Conservation (phyloP, 2,888 invertebrate genomes). For the Pachliopta kotzebuea region DNA sequence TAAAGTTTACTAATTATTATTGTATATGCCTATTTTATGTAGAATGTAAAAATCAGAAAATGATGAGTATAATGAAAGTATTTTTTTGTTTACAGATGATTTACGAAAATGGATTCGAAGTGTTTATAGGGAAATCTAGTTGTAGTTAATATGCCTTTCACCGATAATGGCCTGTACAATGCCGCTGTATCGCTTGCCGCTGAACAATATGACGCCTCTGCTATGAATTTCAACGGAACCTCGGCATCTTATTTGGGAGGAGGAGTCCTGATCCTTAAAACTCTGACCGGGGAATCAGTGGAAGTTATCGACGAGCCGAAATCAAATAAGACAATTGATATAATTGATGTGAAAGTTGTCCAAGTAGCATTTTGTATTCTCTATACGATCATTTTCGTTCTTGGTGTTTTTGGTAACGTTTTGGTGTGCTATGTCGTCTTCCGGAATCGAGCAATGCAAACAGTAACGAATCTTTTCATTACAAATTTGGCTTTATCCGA, state of each 20-base stretch:
- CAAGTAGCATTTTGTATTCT: constrained; percentile 88
- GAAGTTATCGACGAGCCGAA: constrained; percentile 69
- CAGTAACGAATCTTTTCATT: constrained; percentile 95
- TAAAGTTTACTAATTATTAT: too few relatives aligned
- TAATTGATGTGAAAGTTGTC: constrained; percentile 84
- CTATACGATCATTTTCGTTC: constrained; percentile 88
- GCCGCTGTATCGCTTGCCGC: constrained; percentile 38
- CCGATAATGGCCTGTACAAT: constrained; percentile 44
- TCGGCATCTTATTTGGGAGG: constrained; percentile 47
- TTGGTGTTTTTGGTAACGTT: constrained; percentile 90
- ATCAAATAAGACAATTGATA: constrained; percentile 71
- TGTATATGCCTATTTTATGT: too few relatives aligned
- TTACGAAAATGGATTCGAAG: constrained; percentile 40
- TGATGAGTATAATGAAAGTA: not conserved
- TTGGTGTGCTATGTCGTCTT: constrained; percentile 93
- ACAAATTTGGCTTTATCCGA: constrained; percentile 94
- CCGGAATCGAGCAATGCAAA: constrained; percentile 92
- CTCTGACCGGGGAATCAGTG: constrained; percentile 66
- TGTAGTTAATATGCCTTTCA: constrained; percentile 48
- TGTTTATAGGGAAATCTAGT: constrained; percentile 30
- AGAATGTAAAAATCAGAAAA: too few relatives aligned
- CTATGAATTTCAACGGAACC: constrained; percentile 63
- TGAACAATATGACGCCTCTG: constrained; percentile 47
- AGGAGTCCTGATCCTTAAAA: constrained; percentile 66
- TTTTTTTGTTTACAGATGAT: constrained; percentile 61